Conservation (phyloP, 2,888 invertebrate species). For the Chrysolina haemoptera region DNA sequence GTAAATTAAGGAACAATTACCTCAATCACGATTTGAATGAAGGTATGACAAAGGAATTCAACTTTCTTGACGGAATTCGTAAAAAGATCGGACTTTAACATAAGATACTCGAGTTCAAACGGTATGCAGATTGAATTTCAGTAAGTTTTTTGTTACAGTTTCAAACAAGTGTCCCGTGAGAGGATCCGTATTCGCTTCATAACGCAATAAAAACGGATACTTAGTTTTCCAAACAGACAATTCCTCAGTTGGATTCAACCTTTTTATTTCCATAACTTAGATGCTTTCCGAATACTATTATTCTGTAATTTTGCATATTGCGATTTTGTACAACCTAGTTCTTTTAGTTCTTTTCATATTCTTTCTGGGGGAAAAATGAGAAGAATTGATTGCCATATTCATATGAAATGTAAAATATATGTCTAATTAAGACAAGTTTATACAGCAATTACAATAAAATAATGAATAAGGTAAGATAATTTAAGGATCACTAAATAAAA, state of each 20-base stretch:
- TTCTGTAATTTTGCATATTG: no score
- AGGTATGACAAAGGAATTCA: not conserved
- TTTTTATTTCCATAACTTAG: not conserved
- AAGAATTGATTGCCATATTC: no score
- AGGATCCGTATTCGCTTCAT: not conserved
- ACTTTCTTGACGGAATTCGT: not conserved
- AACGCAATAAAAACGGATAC: not conserved
- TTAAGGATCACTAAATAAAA: no score
- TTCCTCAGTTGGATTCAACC: not conserved
- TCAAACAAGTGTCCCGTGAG: not conserved
- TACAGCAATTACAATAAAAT: no score
- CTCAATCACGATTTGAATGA: not conserved
- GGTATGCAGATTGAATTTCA: slow-evolving; percentile 15
- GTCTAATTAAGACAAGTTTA: no score
- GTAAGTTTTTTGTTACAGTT: not conserved
- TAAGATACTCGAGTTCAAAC: not conserved
- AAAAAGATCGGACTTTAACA: not conserved
- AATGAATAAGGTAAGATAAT: no score
- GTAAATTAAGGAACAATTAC: not conserved
- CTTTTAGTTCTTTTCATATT: no score
- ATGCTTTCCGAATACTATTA: not conserved
- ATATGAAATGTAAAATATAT: no score
- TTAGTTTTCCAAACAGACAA: not conserved
- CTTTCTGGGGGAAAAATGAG: no score
- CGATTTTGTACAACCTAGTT: no score